phyloP scores from a whole-genome alignment of 2,113 vertebrate genomes.

The Ochotona curzoniae region DNA sequence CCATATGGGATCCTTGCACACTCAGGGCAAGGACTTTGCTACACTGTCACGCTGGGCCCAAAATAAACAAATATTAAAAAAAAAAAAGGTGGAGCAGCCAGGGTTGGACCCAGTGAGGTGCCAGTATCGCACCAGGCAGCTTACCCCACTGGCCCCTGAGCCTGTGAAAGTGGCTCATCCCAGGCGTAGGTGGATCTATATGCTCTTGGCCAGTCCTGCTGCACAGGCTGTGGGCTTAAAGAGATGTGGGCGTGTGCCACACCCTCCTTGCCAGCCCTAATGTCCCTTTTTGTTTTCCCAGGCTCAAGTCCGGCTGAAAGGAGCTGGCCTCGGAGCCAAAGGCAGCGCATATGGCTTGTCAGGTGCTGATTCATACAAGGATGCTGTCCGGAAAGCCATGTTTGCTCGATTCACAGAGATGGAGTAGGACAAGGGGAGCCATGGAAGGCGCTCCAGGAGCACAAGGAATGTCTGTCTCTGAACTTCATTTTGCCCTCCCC shows the following conservation, averaged over 20 bases:
- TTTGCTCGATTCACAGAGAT: constrained; percentile 98
- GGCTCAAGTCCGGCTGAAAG: constrained; percentile 96
- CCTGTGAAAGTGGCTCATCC: too few relatives aligned
- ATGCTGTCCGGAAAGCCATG: constrained; percentile 99
- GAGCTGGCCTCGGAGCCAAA: constrained; percentile 96
- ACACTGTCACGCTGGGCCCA: too few relatives aligned
- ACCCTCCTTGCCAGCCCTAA: not conserved
- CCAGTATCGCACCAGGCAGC: too few relatives aligned
- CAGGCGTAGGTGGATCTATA: not conserved
- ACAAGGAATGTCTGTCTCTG: constrained; percentile 41
- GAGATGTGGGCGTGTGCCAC: not conserved
- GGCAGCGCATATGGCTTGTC: constrained; percentile 95
- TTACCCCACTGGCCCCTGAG: too few relatives aligned
- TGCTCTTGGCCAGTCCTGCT: not conserved
- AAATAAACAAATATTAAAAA: too few relatives aligned
- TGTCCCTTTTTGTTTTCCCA: constrained; percentile 75
- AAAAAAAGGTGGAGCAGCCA: too few relatives aligned
- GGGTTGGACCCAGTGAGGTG: too few relatives aligned
- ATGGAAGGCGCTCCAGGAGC: not conserved
- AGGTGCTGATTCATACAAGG: constrained; percentile 97
- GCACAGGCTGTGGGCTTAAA: not conserved
- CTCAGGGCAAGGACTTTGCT: too few relatives aligned
- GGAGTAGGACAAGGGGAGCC: constrained; percentile 92
- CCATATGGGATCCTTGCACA: too few relatives aligned
- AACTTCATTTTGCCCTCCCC: constrained; percentile 78